Base-by-base conservation (phyloP, 2,113 vertebrate genomes). In the Siniperca knerii region DNA sequence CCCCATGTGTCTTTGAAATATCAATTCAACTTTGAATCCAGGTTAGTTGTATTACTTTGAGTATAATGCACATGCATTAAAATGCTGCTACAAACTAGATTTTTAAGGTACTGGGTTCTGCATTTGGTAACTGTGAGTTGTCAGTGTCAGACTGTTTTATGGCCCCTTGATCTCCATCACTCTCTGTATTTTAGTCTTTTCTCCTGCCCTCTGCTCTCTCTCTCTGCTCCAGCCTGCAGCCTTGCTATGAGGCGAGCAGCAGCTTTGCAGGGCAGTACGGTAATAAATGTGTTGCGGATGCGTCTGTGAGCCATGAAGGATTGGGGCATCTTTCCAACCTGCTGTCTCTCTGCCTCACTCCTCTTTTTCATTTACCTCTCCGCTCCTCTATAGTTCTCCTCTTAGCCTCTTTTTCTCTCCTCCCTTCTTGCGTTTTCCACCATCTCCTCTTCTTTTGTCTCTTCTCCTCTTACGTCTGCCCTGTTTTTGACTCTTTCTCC, bases 321-420 rank as follows among this genome's bases (percentile, higher is more conserved):
- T 77, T 40, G 81, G 89, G 84, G 85, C 88, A 88, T 83, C 81
- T 89, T 77, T 92, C 87, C 79, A 78, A 67, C 82, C 64, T 86
- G 82, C 70, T 48, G 85, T 83, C 84, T 82, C 81, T 75, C 79
- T 60, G 69, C 66, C 57, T 79, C 65, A 8, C 54, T 62, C 37
- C 40, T 71, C 50, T 79, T 29, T 64, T 62, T 58, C n/a, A 67
- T 69, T 64, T 25, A 70, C 44, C 35, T 75, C 29, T 48, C 23
- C 33, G 50, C 42, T 42, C 29, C 60, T 55, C 16, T 50, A 6
- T 23, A 21, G 35, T 11, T 35, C 44, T 25, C 20, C 35, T 66
- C 29, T 66, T 18, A 11, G 44, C 55, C 60, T 68, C n/a, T 37
- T 1, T 37, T 29, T 18, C 29, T 55, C n/a, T 20, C 46, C 6